phyloP scores from a whole-genome alignment of 2,888 invertebrate genomes.

The Lottia scabra region DNA sequence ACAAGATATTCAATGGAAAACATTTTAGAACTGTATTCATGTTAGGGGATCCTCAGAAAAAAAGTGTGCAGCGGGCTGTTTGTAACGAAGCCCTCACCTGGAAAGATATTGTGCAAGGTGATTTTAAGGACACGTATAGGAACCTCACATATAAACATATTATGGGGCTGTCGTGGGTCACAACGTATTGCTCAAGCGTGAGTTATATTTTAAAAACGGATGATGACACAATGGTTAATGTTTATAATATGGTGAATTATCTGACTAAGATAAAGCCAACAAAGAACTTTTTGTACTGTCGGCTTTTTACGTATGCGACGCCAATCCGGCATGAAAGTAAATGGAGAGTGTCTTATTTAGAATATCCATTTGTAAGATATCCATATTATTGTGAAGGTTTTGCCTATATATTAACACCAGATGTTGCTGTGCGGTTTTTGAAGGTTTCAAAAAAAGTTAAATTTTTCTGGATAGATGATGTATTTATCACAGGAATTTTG shows the following conservation, averaged over 20 bases:
- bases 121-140: slow-evolving; percentile 64
- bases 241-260: slow-evolving; percentile 73
- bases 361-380: slow-evolving; percentile 46
- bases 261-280: slow-evolving; percentile 28
- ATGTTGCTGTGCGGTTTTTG: slow-evolving; percentile 16
- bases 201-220: slow-evolving; percentile 64
- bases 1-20: slow-evolving; percentile 25
- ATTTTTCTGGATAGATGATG: slow-evolving; percentile 57
- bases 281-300: slow-evolving; percentile 43
- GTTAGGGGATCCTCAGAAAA: slow-evolving; percentile 21
- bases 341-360: slow-evolving; percentile 42
- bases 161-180: slow-evolving; percentile 57
- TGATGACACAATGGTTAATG: slow-evolving; percentile 66
- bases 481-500: slow-evolving; percentile 54
- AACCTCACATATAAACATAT: slow-evolving; percentile 67
- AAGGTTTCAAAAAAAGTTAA: slow-evolving; percentile 33
- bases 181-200: slow-evolving; percentile 54
- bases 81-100: slow-evolving; percentile 26
- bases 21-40: slow-evolving; percentile 37
- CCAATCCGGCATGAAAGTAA: slow-evolving; percentile 41
- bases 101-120: slow-evolving; percentile 45
- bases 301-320: slow-evolving; percentile 34
- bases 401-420: slow-evolving; percentile 20
- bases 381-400: slow-evolving; percentile 54
- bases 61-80: slow-evolving; percentile 27